Conservation (phyloP, 2,888 invertebrate genomes). For the Ormyrus thymus region DNA sequence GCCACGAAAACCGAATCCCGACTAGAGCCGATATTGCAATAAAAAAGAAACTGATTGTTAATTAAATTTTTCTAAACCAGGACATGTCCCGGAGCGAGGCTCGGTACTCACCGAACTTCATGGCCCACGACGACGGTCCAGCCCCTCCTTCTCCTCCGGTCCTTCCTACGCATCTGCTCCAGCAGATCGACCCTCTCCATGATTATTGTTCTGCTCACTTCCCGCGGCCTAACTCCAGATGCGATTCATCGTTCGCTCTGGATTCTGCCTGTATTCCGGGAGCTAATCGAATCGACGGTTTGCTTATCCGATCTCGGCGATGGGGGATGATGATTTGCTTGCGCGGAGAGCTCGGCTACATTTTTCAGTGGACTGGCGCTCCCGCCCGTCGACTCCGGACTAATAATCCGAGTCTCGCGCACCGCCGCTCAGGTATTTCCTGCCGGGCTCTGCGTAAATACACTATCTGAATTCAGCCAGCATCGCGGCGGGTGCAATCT, state of each 20-base stretch:
- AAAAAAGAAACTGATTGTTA: neutral
- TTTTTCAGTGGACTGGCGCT: neutral
- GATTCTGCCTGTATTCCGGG: too few species aligned
- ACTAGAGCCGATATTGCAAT: too few species aligned
- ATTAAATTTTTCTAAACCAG: constrained; percentile 16
- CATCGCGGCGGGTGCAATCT: neutral
- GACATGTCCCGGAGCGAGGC: neutral
- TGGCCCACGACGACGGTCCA: constrained; percentile 86
- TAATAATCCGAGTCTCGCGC: too few species aligned
- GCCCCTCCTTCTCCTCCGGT: constrained; percentile 79
- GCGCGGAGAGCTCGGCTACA: neutral
- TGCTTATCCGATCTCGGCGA: too few species aligned
- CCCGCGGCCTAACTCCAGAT: too few species aligned
- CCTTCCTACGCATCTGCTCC: constrained; percentile 70
- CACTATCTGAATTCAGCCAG: constrained; percentile 12
- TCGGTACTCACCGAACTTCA: constrained; percentile 80
- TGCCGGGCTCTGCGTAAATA: constrained; percentile 15
- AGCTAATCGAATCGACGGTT: too few species aligned
- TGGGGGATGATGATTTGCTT: constrained; percentile 2
- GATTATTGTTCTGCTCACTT: constrained; percentile 24
- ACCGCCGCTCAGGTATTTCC: neutral
- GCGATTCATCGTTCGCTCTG: too few species aligned
- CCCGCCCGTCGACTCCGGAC: too few species aligned
- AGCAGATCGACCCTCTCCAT: constrained; percentile 71
- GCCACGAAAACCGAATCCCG: too few species aligned